Percentiles rank a stretch among this genome's conserved stretches.
These are phyloP conservation scores for Sarcophaga rosellei DNA, from an alignment of 2,888 invertebrate species.

Conservation along the genomic window DNA sequence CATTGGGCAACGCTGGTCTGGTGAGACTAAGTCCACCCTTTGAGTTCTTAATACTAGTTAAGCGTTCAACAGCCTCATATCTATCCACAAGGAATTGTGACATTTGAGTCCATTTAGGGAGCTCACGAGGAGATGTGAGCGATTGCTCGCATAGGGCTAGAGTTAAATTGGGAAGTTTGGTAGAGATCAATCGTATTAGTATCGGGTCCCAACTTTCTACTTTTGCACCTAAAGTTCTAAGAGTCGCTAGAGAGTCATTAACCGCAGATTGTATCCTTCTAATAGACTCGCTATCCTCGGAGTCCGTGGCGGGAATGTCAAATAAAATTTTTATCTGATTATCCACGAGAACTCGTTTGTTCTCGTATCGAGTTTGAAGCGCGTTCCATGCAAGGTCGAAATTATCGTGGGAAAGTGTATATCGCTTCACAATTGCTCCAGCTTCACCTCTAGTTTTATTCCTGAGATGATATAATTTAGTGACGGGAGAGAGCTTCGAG, in stretches of 20 bases:
- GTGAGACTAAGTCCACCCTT: neutral
- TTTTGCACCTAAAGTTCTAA: neutral
- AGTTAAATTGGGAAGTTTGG: too few species aligned
- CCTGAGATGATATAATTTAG: neutral
- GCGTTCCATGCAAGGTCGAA: neutral
- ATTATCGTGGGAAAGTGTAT: neutral
- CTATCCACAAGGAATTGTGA: slow-evolving; percentile 15
- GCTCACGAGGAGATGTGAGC: slow-evolving; percentile 9
- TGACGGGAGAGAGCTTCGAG: neutral
- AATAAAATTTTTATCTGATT: too few species aligned
- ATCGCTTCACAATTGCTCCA: neutral
- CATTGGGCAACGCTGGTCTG: neutral
- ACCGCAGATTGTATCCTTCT: too few species aligned
- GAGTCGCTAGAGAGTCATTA: too few species aligned
- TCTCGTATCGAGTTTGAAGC: too few species aligned
- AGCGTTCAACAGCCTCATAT: slow-evolving; percentile 17
- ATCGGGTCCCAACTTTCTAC: slow-evolving; percentile 11
- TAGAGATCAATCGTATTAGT: neutral
- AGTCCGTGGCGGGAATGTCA: neutral
- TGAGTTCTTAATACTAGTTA: neutral
- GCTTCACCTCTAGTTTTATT: neutral
- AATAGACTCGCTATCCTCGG: too few species aligned
- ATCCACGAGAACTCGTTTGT: too few species aligned
- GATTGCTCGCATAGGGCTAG: slow-evolving; percentile 4
- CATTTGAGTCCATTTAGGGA: slow-evolving; percentile 23